phyloP scores from a whole-genome alignment of 2,797 vertebrate species.

The Merluccius polli region DNA sequence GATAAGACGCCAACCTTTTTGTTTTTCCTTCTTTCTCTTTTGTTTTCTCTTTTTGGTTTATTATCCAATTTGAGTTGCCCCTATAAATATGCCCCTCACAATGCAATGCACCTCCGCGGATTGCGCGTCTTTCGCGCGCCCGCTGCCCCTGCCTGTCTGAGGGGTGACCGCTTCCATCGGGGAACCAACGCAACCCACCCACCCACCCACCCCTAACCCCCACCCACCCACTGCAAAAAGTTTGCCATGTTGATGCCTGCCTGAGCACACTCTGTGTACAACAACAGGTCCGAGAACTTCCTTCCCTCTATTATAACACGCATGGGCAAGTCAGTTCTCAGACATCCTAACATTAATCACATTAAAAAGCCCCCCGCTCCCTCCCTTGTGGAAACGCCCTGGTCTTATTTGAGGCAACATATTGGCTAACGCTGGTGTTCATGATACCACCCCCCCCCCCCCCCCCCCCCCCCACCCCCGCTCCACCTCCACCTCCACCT shows the following conservation, averaged over 20 bases:
- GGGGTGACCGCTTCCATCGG: conserved; percentile 92
- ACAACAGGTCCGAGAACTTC: conserved; percentile 71
- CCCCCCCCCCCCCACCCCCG: conserved; percentile 61
- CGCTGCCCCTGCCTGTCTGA: conserved; percentile 77
- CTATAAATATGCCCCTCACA: conserved; percentile 70
- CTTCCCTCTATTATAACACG: conserved; percentile 52
- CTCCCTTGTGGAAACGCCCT: conserved; percentile 53
- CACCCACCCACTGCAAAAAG: conserved; percentile 56
- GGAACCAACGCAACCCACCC: conserved; percentile 71
- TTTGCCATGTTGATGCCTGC: conserved; percentile 97
- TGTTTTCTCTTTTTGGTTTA: conserved; percentile 19
- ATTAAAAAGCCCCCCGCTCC: conserved; percentile 17
- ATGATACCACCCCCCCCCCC: conserved; percentile 72
- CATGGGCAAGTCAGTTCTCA: conserved; percentile 73
- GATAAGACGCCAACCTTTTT: too few species aligned
- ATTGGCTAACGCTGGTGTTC: conserved; percentile 78
- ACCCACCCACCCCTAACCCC: conserved; percentile 6
- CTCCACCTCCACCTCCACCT: conserved; percentile 40
- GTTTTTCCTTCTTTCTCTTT: not conserved
- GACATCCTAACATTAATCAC: conserved; percentile 64
- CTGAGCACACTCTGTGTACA: conserved; percentile 55
- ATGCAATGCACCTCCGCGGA: conserved; percentile 72
- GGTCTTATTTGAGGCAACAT: conserved; percentile 71
- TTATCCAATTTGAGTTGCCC: conserved; percentile 66
- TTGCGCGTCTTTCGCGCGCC: conserved; percentile 65